Conservation (phyloP, 23 tunicate species). For the Halocynthia roretzi region DNA sequence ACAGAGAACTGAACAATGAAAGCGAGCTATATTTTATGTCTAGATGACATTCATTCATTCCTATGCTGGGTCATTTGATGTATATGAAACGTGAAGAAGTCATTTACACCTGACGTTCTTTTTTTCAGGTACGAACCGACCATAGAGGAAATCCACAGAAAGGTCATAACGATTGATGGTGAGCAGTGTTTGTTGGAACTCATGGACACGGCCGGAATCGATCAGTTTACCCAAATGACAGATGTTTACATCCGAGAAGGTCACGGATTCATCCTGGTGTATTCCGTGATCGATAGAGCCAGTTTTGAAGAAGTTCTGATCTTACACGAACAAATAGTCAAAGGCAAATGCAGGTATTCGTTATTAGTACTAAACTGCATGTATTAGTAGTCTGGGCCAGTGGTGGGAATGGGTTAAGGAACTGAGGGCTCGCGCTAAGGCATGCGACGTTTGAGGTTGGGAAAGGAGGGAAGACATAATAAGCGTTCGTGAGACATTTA, state of each 20-base stretch:
- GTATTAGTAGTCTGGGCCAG: no score
- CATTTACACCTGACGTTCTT: no score
- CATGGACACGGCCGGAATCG: slow-evolving; percentile 94
- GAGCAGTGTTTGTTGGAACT: slow-evolving; percentile 62
- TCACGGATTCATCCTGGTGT: slow-evolving; percentile 85
- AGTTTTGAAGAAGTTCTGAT: slow-evolving; percentile 78
- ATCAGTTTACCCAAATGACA: slow-evolving; percentile 87
- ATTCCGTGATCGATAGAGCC: slow-evolving; percentile 65
- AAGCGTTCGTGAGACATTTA: no score
- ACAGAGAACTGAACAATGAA: no score
- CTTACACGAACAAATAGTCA: slow-evolving; percentile 68
- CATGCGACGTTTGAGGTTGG: no score
- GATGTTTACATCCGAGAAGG: slow-evolving; percentile 76
- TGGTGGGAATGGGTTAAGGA: no score
- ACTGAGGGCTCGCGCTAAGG: no score
- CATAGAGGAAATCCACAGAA: slow-evolving; percentile 72
- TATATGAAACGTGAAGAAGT: no score
- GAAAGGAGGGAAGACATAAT: no score
- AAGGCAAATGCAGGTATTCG: slow-evolving; percentile 47
- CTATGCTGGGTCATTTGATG: no score
- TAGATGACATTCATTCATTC: no score
- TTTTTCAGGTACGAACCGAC: slow-evolving; percentile 79
- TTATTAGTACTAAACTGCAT: neutral
- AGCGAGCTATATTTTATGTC: no score
- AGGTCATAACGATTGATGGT: slow-evolving; percentile 42